These are phyloP conservation scores for Leucopsar rothschildi DNA, from an alignment of 2,113 vertebrate species.

Conservation along the genomic window DNA sequence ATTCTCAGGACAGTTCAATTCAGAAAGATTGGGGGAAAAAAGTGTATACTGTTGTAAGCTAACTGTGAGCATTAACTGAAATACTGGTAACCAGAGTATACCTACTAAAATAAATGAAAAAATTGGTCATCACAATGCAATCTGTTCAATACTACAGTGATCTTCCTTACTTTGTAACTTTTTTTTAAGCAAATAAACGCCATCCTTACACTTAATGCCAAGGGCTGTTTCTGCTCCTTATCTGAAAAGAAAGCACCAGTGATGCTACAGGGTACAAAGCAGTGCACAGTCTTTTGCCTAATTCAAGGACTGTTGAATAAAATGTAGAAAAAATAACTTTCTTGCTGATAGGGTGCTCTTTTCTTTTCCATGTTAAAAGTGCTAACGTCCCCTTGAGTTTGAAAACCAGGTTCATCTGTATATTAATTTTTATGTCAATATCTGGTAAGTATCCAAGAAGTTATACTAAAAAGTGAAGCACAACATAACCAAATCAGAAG, in stretches of 20 bases:
- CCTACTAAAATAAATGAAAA: neutral
- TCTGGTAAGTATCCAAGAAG: neutral
- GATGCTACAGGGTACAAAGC: neutral
- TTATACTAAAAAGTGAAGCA: constrained; percentile 28
- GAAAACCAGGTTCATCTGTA: neutral
- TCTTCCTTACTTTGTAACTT: constrained; percentile 63
- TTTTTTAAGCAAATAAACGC: constrained; percentile 65
- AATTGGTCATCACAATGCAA: neutral
- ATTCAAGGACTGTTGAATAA: neutral
- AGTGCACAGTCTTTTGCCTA: neutral
- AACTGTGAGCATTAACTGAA: constrained; percentile 28
- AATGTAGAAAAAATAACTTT: neutral
- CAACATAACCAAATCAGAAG: constrained; percentile 31
- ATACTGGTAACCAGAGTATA: neutral
- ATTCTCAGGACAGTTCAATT: constrained; percentile 50
- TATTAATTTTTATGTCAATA: constrained; percentile 22
- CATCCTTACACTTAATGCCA: constrained; percentile 50
- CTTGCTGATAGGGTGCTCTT: neutral
- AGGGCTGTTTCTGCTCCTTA: neutral
- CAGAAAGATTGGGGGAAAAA: neutral
- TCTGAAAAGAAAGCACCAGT: neutral
- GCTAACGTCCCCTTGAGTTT: accelerated
- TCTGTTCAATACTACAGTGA: constrained; percentile 40
- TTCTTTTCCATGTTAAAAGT: accelerated
- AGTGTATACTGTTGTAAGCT: neutral